These are phyloP conservation scores for Eutrigla gurnardus DNA, from an alignment of 2,797 vertebrate species.

Conservation along the genomic window DNA sequence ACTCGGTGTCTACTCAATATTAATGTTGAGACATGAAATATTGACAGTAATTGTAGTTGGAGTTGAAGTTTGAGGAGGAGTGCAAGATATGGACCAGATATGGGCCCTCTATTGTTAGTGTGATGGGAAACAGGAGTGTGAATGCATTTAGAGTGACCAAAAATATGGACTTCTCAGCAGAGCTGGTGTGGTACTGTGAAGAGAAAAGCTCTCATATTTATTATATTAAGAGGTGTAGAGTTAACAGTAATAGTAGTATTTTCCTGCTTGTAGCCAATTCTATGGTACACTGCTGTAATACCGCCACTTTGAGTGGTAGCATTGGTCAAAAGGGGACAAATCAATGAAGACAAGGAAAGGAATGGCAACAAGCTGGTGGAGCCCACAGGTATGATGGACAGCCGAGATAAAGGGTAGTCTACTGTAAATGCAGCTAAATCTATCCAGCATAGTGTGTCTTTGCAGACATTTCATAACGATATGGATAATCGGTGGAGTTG, in stretches of 20 bases:
- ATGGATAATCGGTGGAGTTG: not conserved
- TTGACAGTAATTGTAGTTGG: constrained; percentile 36
- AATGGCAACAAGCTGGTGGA: not conserved
- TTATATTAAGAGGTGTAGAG: too few species aligned
- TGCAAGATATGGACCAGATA: not conserved
- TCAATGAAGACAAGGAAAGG: not conserved
- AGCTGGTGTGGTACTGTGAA: not conserved
- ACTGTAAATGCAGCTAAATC: not conserved
- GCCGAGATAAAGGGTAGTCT: not conserved
- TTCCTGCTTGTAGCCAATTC: not conserved
- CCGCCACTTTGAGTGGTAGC: not conserved
- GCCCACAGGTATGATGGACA: not conserved
- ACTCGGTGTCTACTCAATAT: constrained; percentile 47
- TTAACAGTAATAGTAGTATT: not conserved
- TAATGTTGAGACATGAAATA: constrained; percentile 55
- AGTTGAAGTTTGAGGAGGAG: constrained; percentile 15
- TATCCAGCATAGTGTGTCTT: not conserved
- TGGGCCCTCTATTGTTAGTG: constrained; percentile 3
- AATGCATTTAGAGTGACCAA: not conserved
- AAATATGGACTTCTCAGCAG: not conserved
- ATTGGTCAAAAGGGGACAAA: not conserved
- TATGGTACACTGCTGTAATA: not conserved
- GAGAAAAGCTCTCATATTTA: too few species aligned
- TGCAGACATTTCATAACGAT: not conserved
- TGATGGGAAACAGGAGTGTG: not conserved